Base-by-base conservation (phyloP, 2,113 vertebrate genomes). In the Scophthalmus maximus region DNA sequence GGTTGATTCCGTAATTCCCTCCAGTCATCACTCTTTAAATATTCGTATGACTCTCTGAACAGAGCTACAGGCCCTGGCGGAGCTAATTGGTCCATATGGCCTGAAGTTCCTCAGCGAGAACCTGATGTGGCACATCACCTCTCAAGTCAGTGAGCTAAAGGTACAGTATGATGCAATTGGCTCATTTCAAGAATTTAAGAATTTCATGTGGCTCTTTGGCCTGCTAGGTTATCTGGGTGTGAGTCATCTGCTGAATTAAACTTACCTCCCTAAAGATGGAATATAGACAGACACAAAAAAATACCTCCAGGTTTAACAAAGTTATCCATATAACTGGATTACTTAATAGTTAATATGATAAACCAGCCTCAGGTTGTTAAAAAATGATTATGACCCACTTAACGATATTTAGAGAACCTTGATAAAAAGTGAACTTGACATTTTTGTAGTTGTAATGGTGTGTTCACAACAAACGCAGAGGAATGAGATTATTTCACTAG, bases 101-200 rank as follows among this genome's bases (percentile, higher is more conserved):
- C 90, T 98, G 92, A 96, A 94, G 89, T 98, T 97, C 90, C 84
- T 99, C 70, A 95, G 93, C 8, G 97, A 98, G 84, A 98, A 98
- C 85, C 93, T 99, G 64, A 96, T 98, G 95, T 99, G 97, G 97
- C 97, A 99, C 38, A 94, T 99, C 86, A 94, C 95, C 10, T 98
- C 96, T n/a, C 97, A 99, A 91, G 92, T 99, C n/a, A 86, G 91
- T 7, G 97, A 98, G 82, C 89, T 99, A 38, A 98, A 98, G 96
- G 97, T 97, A 89, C 12, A 42, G 64, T 74, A 66, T 64, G 32
- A 70, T 25, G 27, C 23, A 0, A 6, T 14, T 30, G 4, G 7
- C 25, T 57, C 1, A 0, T 57, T 32, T 50, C 2, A 71, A 15
- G 8, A 32, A 22, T 5, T 2, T 44, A 9, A 6, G 32, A 34